phyloP scores from a whole-genome alignment of 2,888 invertebrate genomes.

The Clostera curtula region DNA sequence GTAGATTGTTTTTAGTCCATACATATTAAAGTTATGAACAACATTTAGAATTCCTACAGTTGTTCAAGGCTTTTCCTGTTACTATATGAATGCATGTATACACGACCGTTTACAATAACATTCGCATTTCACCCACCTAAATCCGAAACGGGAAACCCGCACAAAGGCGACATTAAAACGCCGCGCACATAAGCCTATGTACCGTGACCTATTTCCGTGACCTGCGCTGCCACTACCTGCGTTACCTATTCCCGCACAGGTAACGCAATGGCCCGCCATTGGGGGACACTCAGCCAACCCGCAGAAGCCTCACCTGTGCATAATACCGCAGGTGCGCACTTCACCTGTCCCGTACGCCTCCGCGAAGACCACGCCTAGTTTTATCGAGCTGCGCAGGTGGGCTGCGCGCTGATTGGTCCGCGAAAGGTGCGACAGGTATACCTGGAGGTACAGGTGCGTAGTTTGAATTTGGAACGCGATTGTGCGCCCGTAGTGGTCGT shows the following conservation, averaged over 20 bases:
- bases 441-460: slow-evolving; percentile 51
- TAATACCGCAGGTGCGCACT: slow-evolving; percentile 47
- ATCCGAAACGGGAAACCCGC: background rate
- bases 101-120: too few relatives aligned
- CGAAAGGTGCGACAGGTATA: slow-evolving; percentile 52
- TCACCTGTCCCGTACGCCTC: slow-evolving; percentile 40
- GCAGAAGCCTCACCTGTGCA: slow-evolving; percentile 34
- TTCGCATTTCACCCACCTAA: too few relatives aligned
- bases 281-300: slow-evolving; percentile 44
- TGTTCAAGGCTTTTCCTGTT: too few relatives aligned
- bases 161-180: slow-evolving; percentile 1
- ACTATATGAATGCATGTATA: too few relatives aligned
- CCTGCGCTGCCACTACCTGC: slow-evolving; percentile 44
- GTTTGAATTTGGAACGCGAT: slow-evolving; percentile 23
- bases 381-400: slow-evolving; percentile 73
- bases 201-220: slow-evolving; percentile 32
- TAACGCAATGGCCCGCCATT: slow-evolving; percentile 26
- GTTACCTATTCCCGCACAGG: slow-evolving; percentile 28
- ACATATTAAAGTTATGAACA: too few relatives aligned
- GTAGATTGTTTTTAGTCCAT: too few relatives aligned
- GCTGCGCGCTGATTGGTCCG: slow-evolving; percentile 68
- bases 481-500: slow-evolving; percentile 20
- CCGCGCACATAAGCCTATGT: slow-evolving; percentile 10
- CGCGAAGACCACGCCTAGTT: slow-evolving; percentile 52
- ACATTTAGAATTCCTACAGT: too few relatives aligned